phyloP scores from a whole-genome alignment of 2,113 vertebrate species.

The Pelvicachromis taeniatus region DNA sequence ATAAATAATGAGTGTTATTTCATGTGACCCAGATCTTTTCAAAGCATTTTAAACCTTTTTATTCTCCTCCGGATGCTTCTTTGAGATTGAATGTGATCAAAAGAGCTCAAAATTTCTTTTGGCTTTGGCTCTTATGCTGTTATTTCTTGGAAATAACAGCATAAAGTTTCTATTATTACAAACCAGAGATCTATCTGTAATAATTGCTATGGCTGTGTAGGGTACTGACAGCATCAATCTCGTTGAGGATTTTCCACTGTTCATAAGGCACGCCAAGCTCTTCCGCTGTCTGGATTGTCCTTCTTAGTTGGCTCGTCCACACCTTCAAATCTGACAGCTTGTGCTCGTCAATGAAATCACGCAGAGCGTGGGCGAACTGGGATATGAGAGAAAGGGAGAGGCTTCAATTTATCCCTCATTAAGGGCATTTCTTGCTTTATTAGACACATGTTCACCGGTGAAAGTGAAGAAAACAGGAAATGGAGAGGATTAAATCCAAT shows the following conservation, averaged over 20 bases:
- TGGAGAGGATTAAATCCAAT: background rate
- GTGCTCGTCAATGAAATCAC: constrained; percentile 85
- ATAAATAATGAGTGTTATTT: background rate
- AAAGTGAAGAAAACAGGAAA: background rate
- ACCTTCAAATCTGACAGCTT: constrained; percentile 89
- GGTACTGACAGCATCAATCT: constrained; percentile 90
- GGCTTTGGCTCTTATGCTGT: background rate
- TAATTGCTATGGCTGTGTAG: background rate
- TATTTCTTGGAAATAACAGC: background rate
- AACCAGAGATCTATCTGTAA: background rate
- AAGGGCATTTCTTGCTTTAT: background rate
- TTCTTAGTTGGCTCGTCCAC: constrained; percentile 95
- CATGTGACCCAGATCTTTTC: background rate
- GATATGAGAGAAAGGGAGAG: background rate
- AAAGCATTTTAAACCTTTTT: background rate
- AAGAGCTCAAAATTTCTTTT: fast-evolving
- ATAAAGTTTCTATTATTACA: background rate
- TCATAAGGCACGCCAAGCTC: constrained; percentile 88
- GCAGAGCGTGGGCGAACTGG: constrained; percentile 83
- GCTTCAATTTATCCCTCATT: background rate
- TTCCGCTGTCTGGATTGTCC: constrained; percentile 95
- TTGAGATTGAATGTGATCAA: background rate
- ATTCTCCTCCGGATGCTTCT: background rate
- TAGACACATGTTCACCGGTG: background rate
- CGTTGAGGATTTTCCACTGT: constrained; percentile 98